Percentiles rank a stretch among this genome's conserved stretches.
Conservation (phyloP, 2,113 vertebrate genomes). For the Petromus typicus region DNA sequence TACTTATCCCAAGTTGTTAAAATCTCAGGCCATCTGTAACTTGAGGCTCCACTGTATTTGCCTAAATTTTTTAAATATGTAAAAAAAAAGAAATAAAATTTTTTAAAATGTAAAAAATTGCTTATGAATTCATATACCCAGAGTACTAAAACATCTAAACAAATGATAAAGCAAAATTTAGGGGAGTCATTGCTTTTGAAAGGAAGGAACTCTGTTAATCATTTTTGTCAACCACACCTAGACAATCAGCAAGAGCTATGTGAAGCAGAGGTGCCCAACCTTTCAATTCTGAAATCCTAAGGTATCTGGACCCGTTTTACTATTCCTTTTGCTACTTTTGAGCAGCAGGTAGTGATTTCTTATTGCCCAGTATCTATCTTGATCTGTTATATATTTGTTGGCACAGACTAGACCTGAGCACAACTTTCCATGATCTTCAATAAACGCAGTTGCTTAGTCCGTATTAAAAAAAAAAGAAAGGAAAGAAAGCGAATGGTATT, state of each 20-base stretch:
- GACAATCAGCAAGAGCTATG: neutral
- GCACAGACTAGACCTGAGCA: neutral
- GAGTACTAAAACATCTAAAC: constrained; percentile 8
- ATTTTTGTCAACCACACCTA: neutral
- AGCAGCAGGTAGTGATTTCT: neutral
- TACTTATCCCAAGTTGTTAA: too few species aligned
- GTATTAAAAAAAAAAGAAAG: neutral
- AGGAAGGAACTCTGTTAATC: neutral
- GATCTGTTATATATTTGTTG: neutral
- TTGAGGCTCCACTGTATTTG: neutral
- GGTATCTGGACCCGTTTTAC: neutral
- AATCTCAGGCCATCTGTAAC: too few species aligned
- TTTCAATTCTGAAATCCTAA: neutral
- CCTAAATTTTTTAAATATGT: constrained; percentile 22
- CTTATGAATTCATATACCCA: neutral
- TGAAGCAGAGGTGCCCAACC: neutral
- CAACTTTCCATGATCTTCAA: neutral
- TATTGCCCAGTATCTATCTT: neutral
- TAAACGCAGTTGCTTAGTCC: neutral
- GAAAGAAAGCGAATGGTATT: neutral
- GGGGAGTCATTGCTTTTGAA: neutral
- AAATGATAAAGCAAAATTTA: constrained; percentile 33
- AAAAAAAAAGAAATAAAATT: too few species aligned
- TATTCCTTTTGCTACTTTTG: neutral
- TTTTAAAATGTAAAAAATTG: neutral